Conservation (phyloP, 2,113 vertebrate species). For the Barbus barbus region DNA sequence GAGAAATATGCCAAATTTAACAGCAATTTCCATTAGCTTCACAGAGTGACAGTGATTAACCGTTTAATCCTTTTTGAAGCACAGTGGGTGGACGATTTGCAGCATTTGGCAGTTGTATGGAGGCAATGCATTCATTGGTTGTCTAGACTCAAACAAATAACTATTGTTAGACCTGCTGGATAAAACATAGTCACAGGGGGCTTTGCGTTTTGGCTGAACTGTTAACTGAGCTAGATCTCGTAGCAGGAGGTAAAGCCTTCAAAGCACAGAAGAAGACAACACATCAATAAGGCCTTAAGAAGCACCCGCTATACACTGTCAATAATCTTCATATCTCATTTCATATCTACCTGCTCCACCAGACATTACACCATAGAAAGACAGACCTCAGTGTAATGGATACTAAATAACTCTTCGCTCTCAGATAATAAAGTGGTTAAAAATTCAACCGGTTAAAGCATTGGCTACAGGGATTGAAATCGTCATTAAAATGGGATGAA, state of each 20-base stretch:
- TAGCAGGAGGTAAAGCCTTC: not conserved
- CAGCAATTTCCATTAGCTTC: not conserved
- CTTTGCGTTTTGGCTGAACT: not conserved
- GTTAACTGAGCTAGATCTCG: not conserved
- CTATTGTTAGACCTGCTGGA: not conserved
- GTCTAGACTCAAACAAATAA: not conserved
- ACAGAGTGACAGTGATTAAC: not conserved
- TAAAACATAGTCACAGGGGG: not conserved
- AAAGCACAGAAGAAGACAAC: slow-evolving; percentile 6
- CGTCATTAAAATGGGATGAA: not conserved
- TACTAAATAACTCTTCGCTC: not conserved
- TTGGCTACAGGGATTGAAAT: not conserved
- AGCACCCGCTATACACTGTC: not conserved
- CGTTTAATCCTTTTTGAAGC: not conserved
- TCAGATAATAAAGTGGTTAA: not conserved
- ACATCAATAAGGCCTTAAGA: not conserved
- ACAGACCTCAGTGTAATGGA: not conserved
- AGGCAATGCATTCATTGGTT: not conserved
- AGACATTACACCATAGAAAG: not conserved
- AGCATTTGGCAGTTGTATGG: slow-evolving; percentile 17
- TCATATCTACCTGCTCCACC: not conserved
- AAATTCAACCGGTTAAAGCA: not conserved
- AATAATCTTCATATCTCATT: slow-evolving; percentile 9
- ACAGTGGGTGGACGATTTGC: not conserved
- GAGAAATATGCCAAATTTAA: not conserved